Evolutionary conservation across 2,797 vertebrate genomes (phyloP), one percentile per base, ranked within the genome.

Genomic region (Odontamblyopus lacepedii): DNA sequence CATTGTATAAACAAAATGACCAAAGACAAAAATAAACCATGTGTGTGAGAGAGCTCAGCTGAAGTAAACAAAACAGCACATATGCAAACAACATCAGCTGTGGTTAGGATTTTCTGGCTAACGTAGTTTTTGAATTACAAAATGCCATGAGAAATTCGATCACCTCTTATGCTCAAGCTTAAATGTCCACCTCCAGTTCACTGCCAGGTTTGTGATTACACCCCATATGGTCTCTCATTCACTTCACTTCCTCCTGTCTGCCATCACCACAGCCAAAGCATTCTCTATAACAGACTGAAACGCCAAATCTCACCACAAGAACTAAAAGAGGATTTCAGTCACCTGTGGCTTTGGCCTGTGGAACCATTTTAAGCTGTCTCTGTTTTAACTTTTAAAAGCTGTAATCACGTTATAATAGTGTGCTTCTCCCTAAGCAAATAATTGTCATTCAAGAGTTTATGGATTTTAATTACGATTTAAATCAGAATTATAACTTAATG

Each of bases 261-360:
- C 41, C 67, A 30, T 38, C 29, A 15, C 51, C 30, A 56, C 66
- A 68, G 29, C 7, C 41, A 74, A 77, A 65, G 75, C 27, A 55
- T 16, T 12, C 70, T 75, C 84, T 81, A 86, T 83, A 72, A 84
- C 9, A 78, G 81, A 84, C 75, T 59, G 51, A 76, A 59, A 53
- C 23, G 85, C 83, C 79, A 90, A 85, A 84, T 79, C 72, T 81
- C 77, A 76, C 77, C 72, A 56, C 69, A 18, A 5, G 61, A 15
- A 53, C 61, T 15, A 67, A 83, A 84, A 80, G 12, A 78, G 80
- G 78, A 82, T 86, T 86, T 86, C 88, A 90, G 85, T 63, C 87
- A 85, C 85, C 87, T 87, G 85, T 79, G 76, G 81, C 81, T 84
- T 64, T 74, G 11, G 2, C 0, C 19, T 8, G 59, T 71, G 75